Evolutionary conservation across 1,140 invertebrate species (phyloP).

Genomic region (Coboldia fuscipes): DNA sequence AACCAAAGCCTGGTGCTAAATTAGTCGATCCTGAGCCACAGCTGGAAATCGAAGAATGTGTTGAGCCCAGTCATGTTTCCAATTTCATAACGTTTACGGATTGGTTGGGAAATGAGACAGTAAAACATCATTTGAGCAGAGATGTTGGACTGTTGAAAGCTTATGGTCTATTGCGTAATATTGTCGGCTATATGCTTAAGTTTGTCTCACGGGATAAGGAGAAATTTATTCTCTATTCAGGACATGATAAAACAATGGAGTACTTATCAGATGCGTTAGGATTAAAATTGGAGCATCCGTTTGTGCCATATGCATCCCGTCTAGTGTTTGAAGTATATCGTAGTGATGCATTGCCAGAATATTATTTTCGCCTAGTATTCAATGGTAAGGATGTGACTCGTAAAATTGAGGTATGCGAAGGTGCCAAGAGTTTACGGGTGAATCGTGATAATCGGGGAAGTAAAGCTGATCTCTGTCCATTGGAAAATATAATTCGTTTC

Average conservation of each 20-base stretch:
- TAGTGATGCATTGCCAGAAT: slow-evolving; percentile 27
- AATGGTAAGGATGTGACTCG: slow-evolving; percentile 75
- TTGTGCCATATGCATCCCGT: slow-evolving; percentile 56
- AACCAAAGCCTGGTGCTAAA: slow-evolving; percentile 2
- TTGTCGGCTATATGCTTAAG: slow-evolving; percentile 54
- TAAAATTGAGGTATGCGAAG: slow-evolving; percentile 56
- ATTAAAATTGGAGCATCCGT: slow-evolving; percentile 27
- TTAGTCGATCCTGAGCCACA: slow-evolving; percentile 5
- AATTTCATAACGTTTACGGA: slow-evolving; percentile 51
- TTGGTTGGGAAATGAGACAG: slow-evolving; percentile 44
- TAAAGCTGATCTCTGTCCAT: slow-evolving; percentile 46
- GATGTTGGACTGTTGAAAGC: slow-evolving; percentile 44
- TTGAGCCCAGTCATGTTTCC: slow-evolving; percentile 35
- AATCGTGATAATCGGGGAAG: slow-evolving; percentile 22
- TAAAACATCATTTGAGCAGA: slow-evolving; percentile 37
- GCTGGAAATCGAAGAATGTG: slow-evolving; percentile 10
- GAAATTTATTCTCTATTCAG: slow-evolving; percentile 69
- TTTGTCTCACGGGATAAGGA: slow-evolving; percentile 56
- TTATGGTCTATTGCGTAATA: slow-evolving; percentile 54
- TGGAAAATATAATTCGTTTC: slow-evolving; percentile 65
- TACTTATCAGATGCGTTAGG: slow-evolving; percentile 61
- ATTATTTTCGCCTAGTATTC: slow-evolving; percentile 58
- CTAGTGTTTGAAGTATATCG: slow-evolving; percentile 67
- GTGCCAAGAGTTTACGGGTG: slow-evolving; percentile 24
- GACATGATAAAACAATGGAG: slow-evolving; percentile 75